These are phyloP conservation scores for Lordiphosa andalusiaca DNA, from an alignment of 2,888 invertebrate genomes.

Conservation along the genomic window DNA sequence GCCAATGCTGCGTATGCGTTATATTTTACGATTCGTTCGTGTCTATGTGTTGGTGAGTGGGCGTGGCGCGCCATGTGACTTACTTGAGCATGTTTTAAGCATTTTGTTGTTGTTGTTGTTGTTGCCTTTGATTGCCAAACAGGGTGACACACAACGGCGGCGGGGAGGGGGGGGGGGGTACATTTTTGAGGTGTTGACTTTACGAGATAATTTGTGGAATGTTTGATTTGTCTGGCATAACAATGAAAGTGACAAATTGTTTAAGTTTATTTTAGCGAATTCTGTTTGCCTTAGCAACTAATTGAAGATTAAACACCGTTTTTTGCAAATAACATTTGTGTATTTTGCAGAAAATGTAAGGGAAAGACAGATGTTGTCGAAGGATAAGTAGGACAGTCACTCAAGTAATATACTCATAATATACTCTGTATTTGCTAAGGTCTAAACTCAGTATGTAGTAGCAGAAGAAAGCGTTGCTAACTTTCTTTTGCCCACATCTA, in stretches of 20 bases:
- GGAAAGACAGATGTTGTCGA: too few relatives aligned
- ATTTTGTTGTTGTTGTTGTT: constrained; percentile 43
- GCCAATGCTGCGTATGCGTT: constrained; percentile 52
- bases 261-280: constrained; percentile 15
- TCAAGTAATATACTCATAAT: too few relatives aligned
- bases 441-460: too few relatives aligned
- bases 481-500: too few relatives aligned
- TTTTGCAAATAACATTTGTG: too few relatives aligned
- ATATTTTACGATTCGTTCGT: constrained; percentile 45
- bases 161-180: constrained; percentile 16
- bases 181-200: constrained; percentile 52
- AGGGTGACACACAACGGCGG: constrained; percentile 16
- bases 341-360: too few relatives aligned
- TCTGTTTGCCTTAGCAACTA: too few relatives aligned
- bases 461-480: too few relatives aligned
- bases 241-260: constrained; percentile 10
- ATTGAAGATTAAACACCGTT: too few relatives aligned
- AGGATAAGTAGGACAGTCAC: too few relatives aligned
- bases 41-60: constrained; percentile 38
- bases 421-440: too few relatives aligned
- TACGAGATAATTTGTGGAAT: constrained; percentile 56
- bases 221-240: constrained; percentile 41
- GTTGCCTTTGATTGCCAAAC: constrained; percentile 58
- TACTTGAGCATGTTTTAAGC: constrained; percentile 50
- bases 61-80: constrained; percentile 68